A percentile compares a stretch with the other conserved stretches of the same genome.
phyloP scores from a whole-genome alignment of 2,797 vertebrate genomes.

The Poliocrania exsul region DNA sequence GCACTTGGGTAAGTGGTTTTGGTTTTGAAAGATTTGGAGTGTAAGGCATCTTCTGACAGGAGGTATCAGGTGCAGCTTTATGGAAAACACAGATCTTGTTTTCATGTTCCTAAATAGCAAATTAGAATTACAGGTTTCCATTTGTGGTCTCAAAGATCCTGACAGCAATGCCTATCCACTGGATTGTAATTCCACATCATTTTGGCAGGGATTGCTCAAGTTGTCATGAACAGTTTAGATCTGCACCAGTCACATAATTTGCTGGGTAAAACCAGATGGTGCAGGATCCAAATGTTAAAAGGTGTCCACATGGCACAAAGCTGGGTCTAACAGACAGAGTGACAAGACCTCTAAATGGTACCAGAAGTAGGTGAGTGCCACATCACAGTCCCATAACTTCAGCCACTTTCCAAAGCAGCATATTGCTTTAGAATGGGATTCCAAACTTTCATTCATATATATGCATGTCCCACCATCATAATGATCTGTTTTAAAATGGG shows the following conservation, averaged over 20 bases:
- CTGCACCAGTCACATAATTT: neutral
- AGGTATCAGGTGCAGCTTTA: constrained; percentile 6
- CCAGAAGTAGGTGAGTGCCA: neutral
- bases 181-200: neutral
- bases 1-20: neutral
- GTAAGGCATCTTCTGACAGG: neutral
- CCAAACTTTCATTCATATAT: neutral
- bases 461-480: neutral
- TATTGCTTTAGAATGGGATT: neutral
- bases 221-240: constrained; percentile 24
- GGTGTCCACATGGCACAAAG: neutral
- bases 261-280: neutral
- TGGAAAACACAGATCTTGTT: neutral
- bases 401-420: neutral
- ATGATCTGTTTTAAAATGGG: neutral
- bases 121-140: constrained; percentile 21
- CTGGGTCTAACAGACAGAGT: neutral
- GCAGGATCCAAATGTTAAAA: neutral
- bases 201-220: constrained; percentile 6
- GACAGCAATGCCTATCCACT: neutral
- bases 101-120: constrained; percentile 3
- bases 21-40: neutral
- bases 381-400: neutral
- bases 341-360: neutral
- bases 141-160: neutral